Base-by-base conservation (phyloP, 1,140 invertebrate genomes). In the Leptinotarsa defecta region DNA sequence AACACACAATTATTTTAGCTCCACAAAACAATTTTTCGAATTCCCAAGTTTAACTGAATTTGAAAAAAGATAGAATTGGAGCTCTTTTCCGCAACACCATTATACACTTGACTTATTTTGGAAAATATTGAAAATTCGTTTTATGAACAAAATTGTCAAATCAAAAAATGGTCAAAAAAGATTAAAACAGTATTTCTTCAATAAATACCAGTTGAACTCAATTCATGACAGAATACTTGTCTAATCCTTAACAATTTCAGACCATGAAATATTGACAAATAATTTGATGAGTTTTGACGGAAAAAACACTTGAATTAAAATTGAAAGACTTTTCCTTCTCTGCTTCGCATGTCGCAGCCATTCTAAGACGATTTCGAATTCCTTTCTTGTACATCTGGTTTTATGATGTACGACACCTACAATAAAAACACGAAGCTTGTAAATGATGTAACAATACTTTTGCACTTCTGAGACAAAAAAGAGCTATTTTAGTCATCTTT, bases 391-490 rank as follows among this genome's bases (percentile, higher is more conserved):
- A 17, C 52, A 57, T 57, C 52, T 57, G n/a, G 52, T 57, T 57
- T 57, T 17, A 57, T 57, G n/a, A n/a, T 57, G 52, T 57, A 2
- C 52, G 52, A 57, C 52, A 57, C 52, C 52, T 57, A 57, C 52
- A 57, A 57, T 17, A 17, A 57, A 57, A 57, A 57, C 52, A 17
- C 52, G 3, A 57, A 57, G 52, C 17, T 57, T 57, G 52, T 57
- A 57, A 57, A 57, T 57, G 52, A 57, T 57, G 3, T 57, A 57
- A 57, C 52, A 57, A 57, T 57, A 57, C 52, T 57, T 57, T 57
- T 57, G 13, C 52, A 57, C 52, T 57, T n/a, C 2, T 57, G 52
- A 57, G n/a, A 57, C 52, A 15, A 57, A 15, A 57, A 57, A 57
- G 52, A 15, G 52, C 13, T 57, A 57, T n/a, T 57, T 57, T 57